These are phyloP conservation scores for Tipula lateralis DNA, from an alignment of 2,888 invertebrate genomes.

Conservation along the genomic window DNA sequence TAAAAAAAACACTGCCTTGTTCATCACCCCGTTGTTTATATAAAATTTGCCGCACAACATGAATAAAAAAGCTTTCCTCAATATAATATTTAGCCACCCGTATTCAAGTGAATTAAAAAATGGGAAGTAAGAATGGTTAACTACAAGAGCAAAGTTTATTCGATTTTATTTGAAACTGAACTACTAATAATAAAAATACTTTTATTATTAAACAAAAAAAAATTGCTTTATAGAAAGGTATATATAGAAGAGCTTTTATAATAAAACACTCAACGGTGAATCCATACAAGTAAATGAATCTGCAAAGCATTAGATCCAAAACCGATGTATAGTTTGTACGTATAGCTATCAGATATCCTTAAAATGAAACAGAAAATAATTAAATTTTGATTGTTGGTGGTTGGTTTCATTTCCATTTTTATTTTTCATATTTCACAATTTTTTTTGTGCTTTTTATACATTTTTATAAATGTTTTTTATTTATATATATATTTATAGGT, in stretches of 20 bases:
- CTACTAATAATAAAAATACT: no score
- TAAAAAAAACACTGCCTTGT: no score
- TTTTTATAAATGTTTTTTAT: neutral
- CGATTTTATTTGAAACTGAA: no score
- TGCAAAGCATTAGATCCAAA: neutral
- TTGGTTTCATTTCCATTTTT: neutral
- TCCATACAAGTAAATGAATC: neutral
- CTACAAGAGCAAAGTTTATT: neutral
- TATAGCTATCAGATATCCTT: no score
- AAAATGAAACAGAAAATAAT: neutral
- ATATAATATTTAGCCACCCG: neutral
- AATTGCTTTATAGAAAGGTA: neutral
- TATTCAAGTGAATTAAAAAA: neutral
- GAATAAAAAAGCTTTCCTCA: neutral
- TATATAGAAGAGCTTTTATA: neutral
- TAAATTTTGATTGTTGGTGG: constrained; percentile 11
- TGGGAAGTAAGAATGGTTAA: neutral
- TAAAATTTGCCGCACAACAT: neutral
- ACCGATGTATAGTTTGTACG: no score
- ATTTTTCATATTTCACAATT: neutral
- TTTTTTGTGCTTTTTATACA: no score
- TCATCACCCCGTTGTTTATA: neutral
- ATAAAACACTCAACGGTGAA: neutral
- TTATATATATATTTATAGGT: no score
- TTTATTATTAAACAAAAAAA: neutral